A percentile compares a stretch with the other conserved stretches of the same genome.
phyloP scores from a whole-genome alignment of 92 coral and sea anemone species.

The Nematostella vectensis region DNA sequence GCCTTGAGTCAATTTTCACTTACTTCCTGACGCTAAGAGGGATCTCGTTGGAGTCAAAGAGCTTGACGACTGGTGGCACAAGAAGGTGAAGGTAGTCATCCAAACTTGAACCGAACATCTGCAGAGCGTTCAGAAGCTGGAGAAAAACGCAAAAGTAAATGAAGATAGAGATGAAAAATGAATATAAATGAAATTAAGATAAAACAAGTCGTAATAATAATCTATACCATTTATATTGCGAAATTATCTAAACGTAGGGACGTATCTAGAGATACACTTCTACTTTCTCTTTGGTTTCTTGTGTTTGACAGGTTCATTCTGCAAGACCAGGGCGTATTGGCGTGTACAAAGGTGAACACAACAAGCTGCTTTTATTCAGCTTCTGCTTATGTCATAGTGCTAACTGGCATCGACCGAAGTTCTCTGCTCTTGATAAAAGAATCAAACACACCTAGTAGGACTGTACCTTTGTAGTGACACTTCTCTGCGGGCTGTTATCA shows the following conservation, averaged over 20 bases:
- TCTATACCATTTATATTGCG: neutral
- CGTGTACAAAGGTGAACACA: no score
- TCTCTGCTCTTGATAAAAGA: no score
- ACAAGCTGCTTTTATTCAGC: no score
- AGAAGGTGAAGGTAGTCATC: conserved; percentile 96
- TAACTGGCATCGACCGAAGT: no score
- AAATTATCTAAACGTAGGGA: no score
- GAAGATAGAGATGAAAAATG: neutral
- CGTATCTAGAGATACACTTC: no score
- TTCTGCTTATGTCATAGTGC: no score
- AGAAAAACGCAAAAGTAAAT: neutral
- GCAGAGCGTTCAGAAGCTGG: conserved; percentile 83
- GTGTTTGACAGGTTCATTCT: no score
- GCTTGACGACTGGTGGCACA: conserved; percentile 94
- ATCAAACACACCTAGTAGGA: no score
- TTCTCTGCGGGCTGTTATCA: conserved; percentile 69
- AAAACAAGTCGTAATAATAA: neutral
- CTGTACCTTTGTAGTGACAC: conserved; percentile 85
- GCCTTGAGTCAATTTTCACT: no score
- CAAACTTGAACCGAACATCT: conserved; percentile 96
- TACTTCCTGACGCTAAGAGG: conserved; percentile 70
- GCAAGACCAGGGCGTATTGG: no score
- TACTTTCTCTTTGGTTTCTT: no score
- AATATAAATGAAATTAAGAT: neutral
- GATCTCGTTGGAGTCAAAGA: conserved; percentile 82